phyloP scores from a whole-genome alignment of 2,888 invertebrate species.

The Andrena hattorfiana region DNA sequence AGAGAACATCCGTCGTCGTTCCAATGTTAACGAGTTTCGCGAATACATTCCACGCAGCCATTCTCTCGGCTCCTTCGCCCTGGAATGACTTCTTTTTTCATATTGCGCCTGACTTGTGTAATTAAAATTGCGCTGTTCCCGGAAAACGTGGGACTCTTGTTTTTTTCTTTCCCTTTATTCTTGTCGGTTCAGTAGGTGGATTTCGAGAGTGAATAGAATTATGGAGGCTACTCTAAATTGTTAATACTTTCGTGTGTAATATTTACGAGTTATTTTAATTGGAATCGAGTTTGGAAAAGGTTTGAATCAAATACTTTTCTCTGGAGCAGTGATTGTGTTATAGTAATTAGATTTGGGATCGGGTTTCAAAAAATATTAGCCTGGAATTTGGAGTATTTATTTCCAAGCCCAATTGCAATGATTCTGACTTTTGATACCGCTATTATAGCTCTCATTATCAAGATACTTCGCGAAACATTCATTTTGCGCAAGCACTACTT shows the following conservation, averaged over 20 bases:
- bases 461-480: background rate
- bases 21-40: slow-evolving; percentile 29
- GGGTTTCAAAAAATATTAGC: background rate
- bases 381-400: background rate
- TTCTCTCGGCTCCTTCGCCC: background rate
- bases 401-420: background rate
- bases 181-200: background rate
- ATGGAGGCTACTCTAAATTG: no score
- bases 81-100: background rate
- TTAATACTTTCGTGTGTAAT: no score
- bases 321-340: no score
- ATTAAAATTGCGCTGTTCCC: slow-evolving; percentile 27
- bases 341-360: no score
- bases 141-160: background rate
- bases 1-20: slow-evolving; percentile 25
- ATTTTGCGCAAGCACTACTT: background rate
- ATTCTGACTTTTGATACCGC: no score
- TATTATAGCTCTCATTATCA: background rate
- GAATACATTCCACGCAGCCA: slow-evolving; percentile 5
- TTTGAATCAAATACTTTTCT: no score
- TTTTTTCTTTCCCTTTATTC: background rate
- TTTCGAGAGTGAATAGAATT: background rate
- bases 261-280: no score
- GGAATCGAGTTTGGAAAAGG: no score
- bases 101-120: slow-evolving; percentile 8